Evolutionary conservation across 2,113 vertebrate genomes (phyloP), one percentile per base, ranked within the genome.

Genomic region (Cricetomys ansorgei): DNA sequence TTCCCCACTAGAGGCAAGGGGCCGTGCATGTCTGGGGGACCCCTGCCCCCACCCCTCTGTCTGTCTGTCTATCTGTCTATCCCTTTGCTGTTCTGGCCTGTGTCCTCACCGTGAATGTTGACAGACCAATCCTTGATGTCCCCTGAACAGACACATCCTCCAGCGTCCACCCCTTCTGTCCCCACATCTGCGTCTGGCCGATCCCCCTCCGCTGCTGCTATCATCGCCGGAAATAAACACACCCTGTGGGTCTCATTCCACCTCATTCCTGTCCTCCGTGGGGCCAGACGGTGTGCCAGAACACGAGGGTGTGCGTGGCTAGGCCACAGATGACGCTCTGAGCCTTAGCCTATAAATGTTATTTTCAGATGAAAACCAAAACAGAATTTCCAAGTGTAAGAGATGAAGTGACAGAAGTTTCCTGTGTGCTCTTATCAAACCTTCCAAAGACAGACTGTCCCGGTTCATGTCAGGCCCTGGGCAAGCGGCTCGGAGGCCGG

Each of bases 11-110:
- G 7, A 91, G 92, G 77, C 10, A 13, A 97, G 96, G 97, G 94
- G 92, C 92, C 79, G 1, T 98, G 97, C 97, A 98, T 98, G 97
- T 98, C 92, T 96, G 95, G 94, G 97, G 95, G 92, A 94, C 91
- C 88, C 93, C 88, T 64, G 5, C 27, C 92, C 87, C 96, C 11
- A 73, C 5, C 37, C 92, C n/a, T 90, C 92, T 27, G 85, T 97
- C 89, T 53, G 59, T 97, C 79, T 96, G 91, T 97, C 83, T 95
- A 48, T 94, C 88, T 72, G 53, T 97, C 86, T 97, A 89, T 96
- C 86, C 86, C 83, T 93, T 87, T 96, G 92, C 43, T 96, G 96
- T 97, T 94, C 89, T 67, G 70, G 77, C 70, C 92, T 76, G 55
- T 0, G 69, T 97, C 70, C 65, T 97, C 11, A 2, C 93, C 0